phyloP scores from a whole-genome alignment of 1,140 invertebrate genomes.

The Hermatobates lingyangjiaoensis region DNA sequence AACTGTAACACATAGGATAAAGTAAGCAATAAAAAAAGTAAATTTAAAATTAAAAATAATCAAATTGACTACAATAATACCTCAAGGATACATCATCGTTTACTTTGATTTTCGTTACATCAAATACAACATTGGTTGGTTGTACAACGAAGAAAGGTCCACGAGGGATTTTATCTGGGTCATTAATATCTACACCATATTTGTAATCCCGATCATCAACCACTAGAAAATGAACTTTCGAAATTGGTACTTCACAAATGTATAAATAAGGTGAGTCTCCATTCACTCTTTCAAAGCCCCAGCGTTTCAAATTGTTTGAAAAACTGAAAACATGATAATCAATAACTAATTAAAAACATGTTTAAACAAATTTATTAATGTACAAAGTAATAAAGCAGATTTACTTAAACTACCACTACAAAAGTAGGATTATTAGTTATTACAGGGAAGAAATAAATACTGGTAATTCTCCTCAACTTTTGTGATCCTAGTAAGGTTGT shows the following conservation, averaged over 20 bases:
- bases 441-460: too few relatives aligned
- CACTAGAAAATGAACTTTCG: conserved; percentile 42
- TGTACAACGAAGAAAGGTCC: conserved; percentile 78
- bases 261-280: conserved; percentile 57
- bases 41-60: background rate
- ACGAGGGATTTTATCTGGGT: conserved; percentile 58
- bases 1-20: conserved; percentile 26
- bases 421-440: too few relatives aligned
- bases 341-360: background rate
- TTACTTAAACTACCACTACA: too few relatives aligned
- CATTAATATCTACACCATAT: conserved; percentile 56
- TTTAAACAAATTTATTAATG: background rate
- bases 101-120: conserved; percentile 46
- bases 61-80: conserved; percentile 19
- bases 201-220: conserved; percentile 55
- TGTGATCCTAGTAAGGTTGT: too few relatives aligned
- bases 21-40: background rate
- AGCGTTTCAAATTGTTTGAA: conserved; percentile 46
- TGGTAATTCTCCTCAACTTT: too few relatives aligned
- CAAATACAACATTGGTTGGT: conserved; percentile 62
- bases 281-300: conserved; percentile 64
- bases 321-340: conserved; percentile 39
- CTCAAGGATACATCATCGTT: conserved; percentile 55
- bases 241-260: conserved; percentile 68
- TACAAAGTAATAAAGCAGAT: too few relatives aligned